These are phyloP conservation scores for Coregonus suidteri DNA, from an alignment of 2,797 vertebrate genomes.

Conservation along the genomic window DNA sequence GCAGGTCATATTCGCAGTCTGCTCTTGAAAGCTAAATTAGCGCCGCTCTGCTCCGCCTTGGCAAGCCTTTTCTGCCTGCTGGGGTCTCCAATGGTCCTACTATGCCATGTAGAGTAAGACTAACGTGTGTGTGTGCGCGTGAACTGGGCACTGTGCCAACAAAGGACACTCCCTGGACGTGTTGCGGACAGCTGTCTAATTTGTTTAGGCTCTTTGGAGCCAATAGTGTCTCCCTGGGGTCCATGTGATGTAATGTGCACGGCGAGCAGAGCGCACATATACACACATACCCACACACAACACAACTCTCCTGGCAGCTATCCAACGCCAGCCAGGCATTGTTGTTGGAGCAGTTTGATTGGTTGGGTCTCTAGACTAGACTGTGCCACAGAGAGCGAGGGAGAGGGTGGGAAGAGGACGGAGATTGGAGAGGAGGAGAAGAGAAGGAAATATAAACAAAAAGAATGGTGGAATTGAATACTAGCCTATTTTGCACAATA, in stretches of 20 bases:
- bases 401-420: constrained; percentile 1
- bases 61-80: constrained; percentile 11
- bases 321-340: constrained; percentile 66
- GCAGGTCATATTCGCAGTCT: background rate
- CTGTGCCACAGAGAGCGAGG: background rate
- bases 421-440: constrained; percentile 9
- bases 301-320: constrained; percentile 44
- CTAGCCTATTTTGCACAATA: constrained; percentile 31
- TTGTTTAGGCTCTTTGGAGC: constrained; percentile 71
- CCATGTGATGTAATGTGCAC: constrained; percentile 69
- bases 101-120: constrained; percentile 22
- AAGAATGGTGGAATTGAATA: background rate
- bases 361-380: constrained; percentile 26
- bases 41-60: background rate
- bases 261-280: constrained; percentile 14
- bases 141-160: constrained; percentile 38
- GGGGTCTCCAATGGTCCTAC: background rate
- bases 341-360: constrained; percentile 67
- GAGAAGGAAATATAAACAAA: constrained; percentile 1
- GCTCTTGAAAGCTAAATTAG: constrained; percentile 35
- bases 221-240: constrained; percentile 62
- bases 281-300: background rate
- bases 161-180: constrained; percentile 65
- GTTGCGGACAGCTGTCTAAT: constrained; percentile 73
- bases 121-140: constrained; percentile 1